Evolutionary conservation across 2,888 invertebrate species (phyloP).

Genomic region (Petrolisthes manimaculis): DNA sequence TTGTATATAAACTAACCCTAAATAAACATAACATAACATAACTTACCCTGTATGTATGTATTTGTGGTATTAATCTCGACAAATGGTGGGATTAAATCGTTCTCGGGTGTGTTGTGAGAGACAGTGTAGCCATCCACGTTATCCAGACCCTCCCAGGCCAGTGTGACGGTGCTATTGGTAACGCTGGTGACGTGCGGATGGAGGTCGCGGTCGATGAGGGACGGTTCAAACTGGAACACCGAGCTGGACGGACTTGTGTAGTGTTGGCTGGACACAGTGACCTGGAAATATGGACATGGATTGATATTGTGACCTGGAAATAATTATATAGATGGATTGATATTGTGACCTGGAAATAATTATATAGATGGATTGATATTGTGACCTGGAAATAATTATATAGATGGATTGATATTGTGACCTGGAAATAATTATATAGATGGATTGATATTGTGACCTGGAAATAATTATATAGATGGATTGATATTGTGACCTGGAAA

Average conservation of each 20-base stretch:
- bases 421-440: too few relatives aligned
- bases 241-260: constrained; percentile 72
- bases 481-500: too few relatives aligned
- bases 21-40: too few relatives aligned
- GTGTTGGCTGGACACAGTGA: constrained; percentile 77
- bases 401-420: too few relatives aligned
- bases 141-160: constrained; percentile 76
- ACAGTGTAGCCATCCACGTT: constrained; percentile 77
- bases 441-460: too few relatives aligned
- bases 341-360: too few relatives aligned
- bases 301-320: background rate
- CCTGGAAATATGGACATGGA: constrained; percentile 66
- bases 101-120: constrained; percentile 69
- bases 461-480: too few relatives aligned
- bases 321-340: too few relatives aligned
- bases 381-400: too few relatives aligned
- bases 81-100: constrained; percentile 30
- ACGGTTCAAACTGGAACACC: background rate
- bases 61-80: constrained; percentile 46
- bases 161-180: constrained; percentile 71
- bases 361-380: too few relatives aligned
- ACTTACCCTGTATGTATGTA: constrained; percentile 32
- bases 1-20: too few relatives aligned
- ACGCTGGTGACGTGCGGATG: background rate
- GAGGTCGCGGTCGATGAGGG: background rate